A percentile compares a stretch with the other conserved stretches of the same genome.
These are phyloP conservation scores for Leontopithecus rosalia DNA, from an alignment of 2,797 vertebrate species.

Conservation along the genomic window DNA sequence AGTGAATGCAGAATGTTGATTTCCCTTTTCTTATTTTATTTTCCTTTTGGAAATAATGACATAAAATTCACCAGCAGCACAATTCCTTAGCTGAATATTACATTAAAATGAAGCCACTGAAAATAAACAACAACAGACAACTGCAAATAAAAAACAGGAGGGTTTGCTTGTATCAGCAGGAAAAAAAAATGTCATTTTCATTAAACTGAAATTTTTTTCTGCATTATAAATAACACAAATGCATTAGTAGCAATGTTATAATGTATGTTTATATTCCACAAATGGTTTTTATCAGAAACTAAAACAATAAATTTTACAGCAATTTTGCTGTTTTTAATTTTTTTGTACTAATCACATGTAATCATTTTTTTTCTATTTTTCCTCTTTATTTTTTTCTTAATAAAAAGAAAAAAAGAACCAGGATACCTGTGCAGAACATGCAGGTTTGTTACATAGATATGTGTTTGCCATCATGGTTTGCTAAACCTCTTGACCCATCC, in stretches of 20 bases:
- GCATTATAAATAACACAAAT: conserved; percentile 6
- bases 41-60: conserved; percentile 12
- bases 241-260: neutral
- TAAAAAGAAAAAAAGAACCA: too few species aligned
- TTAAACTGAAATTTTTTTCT: conserved; percentile 62
- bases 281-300: neutral
- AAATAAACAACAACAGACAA: conserved; percentile 12
- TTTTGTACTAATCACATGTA: too few species aligned
- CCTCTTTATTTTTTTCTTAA: too few species aligned
- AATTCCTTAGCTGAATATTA: conserved; percentile 27
- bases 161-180: conserved; percentile 34
- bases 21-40: conserved; percentile 62
- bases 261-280: conserved; percentile 16
- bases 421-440: too few species aligned
- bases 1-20: conserved; percentile 60
- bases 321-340: conserved; percentile 2
- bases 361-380: too few species aligned
- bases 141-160: conserved; percentile 26
- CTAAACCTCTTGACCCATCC: too few species aligned
- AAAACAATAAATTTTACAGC: neutral
- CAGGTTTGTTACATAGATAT: too few species aligned
- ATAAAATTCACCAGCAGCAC: conserved; percentile 25
- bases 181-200: conserved; percentile 41
- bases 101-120: conserved; percentile 59
- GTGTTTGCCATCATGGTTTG: too few species aligned